A percentile compares a stretch with the other conserved stretches of the same genome.
Evolutionary conservation across 2,113 vertebrate genomes (phyloP).

Genomic region (Acanthisitta chloris): DNA sequence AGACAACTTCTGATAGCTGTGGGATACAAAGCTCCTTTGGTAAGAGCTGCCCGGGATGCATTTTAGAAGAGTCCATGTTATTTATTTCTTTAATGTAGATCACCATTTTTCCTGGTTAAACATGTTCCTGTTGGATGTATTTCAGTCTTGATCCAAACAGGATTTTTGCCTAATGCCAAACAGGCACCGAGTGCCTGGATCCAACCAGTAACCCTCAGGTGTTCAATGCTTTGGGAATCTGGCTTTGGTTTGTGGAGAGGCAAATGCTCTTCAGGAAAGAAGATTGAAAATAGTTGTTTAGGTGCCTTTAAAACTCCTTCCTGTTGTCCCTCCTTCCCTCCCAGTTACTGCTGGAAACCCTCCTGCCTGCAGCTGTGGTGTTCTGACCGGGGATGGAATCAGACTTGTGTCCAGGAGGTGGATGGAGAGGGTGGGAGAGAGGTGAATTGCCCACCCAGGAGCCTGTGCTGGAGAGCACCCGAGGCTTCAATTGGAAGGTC

Average conservation of each 20-base stretch:
- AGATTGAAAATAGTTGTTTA: not conserved
- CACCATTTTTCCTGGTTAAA: not conserved
- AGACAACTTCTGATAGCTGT: not conserved
- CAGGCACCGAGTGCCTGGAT: accelerated
- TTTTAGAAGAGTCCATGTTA: not conserved
- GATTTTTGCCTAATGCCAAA: not conserved
- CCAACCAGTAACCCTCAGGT: not conserved
- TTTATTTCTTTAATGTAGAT: not conserved
- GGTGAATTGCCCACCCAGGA: not conserved
- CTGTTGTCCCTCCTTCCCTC: not conserved
- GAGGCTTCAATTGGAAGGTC: not conserved
- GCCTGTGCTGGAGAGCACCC: accelerated
- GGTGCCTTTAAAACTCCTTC: not conserved
- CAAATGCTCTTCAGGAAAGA: not conserved
- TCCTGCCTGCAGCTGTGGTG: accelerated
- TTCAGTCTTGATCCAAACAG: not conserved
- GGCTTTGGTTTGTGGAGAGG: not conserved
- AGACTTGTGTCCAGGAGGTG: not conserved
- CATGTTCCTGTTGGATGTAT: not conserved
- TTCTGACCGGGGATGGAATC: accelerated
- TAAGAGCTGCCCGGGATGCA: no score
- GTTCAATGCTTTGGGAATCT: not conserved
- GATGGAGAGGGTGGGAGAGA: not conserved
- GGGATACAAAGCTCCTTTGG: not conserved
- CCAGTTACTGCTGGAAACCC: not conserved